These are phyloP conservation scores for Ichneumoninae sp. DNA, from an alignment of 2,888 invertebrate genomes.

Conservation along the genomic window DNA sequence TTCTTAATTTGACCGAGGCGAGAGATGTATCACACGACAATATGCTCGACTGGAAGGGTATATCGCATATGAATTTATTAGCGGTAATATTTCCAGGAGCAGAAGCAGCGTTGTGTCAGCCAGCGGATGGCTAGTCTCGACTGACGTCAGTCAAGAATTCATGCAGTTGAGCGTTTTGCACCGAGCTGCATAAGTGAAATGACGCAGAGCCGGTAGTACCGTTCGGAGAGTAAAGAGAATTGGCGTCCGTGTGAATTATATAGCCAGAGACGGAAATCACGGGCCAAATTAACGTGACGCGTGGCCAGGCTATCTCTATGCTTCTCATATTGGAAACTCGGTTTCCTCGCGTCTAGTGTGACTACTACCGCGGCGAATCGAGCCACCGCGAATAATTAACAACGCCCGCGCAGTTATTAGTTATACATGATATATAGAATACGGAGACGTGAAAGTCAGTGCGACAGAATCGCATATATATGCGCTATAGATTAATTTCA, in stretches of 20 bases:
- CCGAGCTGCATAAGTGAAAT: slow-evolving; percentile 35
- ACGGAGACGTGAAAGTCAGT: slow-evolving; percentile 6
- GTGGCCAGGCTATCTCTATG: slow-evolving; percentile 28
- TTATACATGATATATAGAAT: slow-evolving; percentile 24
- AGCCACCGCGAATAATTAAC: slow-evolving; percentile 60
- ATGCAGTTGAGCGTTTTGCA: slow-evolving; percentile 6
- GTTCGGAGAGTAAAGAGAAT: slow-evolving; percentile 25
- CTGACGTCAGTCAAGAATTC: slow-evolving; percentile 35
- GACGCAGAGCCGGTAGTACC: slow-evolving; percentile 13
- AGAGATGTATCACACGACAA: not conserved
- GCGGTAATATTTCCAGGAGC: slow-evolving; percentile 1
- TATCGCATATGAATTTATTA: not conserved
- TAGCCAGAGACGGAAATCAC: slow-evolving; percentile 64
- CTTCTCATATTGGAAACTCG: slow-evolving; percentile 1
- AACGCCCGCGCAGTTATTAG: slow-evolving; percentile 41
- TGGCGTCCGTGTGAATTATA: slow-evolving; percentile 55
- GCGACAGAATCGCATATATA: slow-evolving; percentile 19
- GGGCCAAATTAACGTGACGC: slow-evolving; percentile 66
- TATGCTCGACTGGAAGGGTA: not conserved
- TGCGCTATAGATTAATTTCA: slow-evolving; percentile 13
- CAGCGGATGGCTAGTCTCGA: slow-evolving; percentile 24
- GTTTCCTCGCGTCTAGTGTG: not conserved
- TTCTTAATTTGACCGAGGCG: not conserved
- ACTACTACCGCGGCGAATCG: slow-evolving; percentile 36
- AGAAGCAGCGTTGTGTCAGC: slow-evolving; percentile 4